Evolutionary conservation across 2,888 invertebrate genomes (phyloP), one percentile per base, ranked within the genome.

Genomic region (Flabesymbios commensalis): DNA sequence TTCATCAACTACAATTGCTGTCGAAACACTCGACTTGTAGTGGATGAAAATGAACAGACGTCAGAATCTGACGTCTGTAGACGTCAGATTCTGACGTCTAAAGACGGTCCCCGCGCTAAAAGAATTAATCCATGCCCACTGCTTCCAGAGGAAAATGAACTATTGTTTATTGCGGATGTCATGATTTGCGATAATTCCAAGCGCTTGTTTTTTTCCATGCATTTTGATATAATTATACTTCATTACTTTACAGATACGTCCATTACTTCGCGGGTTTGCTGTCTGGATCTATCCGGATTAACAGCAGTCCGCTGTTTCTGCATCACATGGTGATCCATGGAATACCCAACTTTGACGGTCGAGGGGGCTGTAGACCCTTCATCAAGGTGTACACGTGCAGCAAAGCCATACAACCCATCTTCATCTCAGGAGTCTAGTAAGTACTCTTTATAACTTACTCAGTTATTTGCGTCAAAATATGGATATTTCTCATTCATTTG

Each of bases 231-330:
- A 10, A 10, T n/a, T 36, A 36, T 36, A 36, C 39, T 10, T 36
- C 10, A 36, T 31, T 19, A 19, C 17, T 62, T 70, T 76, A 55
- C 86, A 93, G 94, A 84, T 94, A 94, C 85, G 90, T 95, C 71
- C 90, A 91, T 78, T 94, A 95, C 80, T 95, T 95, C 83, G 90
- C 93, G 56, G 94, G 94, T 1, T 85, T 95, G 51, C 87, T 95
- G 59, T 92, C 93, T 4, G 94, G 94, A 47, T 90, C 90, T 77
- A 91, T 94, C 76, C 88, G 90, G 74, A 92, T 95, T 81, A 94
- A 93, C 84, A 89, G 92, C 54, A 89, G 90, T 49, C 91, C 94
- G 1, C 85, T 95, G 36, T 91, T 90, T 81, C 87, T 95, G 65
- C 92, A 93, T 59, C 92, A 92, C 80, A 88, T 94, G 63, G 89